These are phyloP conservation scores for Colletes collaris DNA, from an alignment of 2,888 invertebrate genomes.

Conservation along the genomic window DNA sequence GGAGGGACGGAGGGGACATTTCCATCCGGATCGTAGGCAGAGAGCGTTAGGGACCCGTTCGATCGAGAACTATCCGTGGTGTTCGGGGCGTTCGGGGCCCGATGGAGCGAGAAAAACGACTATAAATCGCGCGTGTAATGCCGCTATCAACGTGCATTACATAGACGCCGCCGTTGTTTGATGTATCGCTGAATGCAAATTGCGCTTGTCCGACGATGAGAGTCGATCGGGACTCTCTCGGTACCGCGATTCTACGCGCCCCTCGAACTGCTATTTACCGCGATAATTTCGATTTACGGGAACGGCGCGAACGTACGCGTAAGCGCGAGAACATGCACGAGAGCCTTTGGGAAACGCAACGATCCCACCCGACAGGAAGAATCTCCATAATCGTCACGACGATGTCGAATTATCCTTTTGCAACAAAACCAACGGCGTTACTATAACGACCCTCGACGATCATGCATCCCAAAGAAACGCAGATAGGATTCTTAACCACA, in stretches of 20 bases:
- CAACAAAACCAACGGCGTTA: no score
- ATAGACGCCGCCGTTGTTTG: conserved; percentile 80
- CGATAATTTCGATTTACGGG: conserved; percentile 37
- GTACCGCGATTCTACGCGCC: conserved; percentile 30
- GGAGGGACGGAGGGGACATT: conserved; percentile 12
- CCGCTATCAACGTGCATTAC: conserved; percentile 82
- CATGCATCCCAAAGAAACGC: no score
- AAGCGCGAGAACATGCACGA: neutral
- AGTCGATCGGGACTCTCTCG: conserved; percentile 35
- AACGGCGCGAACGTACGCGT: neutral
- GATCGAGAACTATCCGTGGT: conserved; percentile 11
- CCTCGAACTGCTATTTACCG: conserved; percentile 11
- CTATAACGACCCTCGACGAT: no score
- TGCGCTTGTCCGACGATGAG: conserved; percentile 48
- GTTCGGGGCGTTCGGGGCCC: conserved; percentile 11
- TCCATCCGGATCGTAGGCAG: conserved; percentile 9
- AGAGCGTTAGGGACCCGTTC: neutral
- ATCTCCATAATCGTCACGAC: neutral
- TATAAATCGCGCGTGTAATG: conserved; percentile 80
- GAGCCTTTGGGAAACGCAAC: no score
- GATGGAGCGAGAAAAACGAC: conserved; percentile 63
- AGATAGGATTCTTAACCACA: no score
- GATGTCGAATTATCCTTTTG: neutral
- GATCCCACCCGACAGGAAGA: neutral
- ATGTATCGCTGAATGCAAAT: conserved; percentile 82